These are phyloP conservation scores for Labeo rohita DNA, from an alignment of 2,113 vertebrate species.

Conservation along the genomic window DNA sequence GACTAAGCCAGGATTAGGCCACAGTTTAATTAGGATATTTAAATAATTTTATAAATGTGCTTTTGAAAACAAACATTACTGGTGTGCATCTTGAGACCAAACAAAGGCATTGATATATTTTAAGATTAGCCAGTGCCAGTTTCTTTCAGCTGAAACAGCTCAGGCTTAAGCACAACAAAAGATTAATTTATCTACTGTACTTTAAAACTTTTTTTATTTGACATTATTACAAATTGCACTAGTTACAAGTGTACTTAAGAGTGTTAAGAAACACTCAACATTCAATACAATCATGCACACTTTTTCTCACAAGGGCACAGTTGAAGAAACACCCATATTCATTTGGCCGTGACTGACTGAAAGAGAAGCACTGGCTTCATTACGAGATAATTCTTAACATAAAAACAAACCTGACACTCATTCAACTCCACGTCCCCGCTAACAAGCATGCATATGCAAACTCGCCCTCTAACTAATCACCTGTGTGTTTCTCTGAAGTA, in stretches of 20 bases:
- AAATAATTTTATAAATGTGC: too few species aligned
- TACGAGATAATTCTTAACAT: not conserved
- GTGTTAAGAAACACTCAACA: not conserved
- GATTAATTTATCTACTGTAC: not conserved
- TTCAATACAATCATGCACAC: not conserved
- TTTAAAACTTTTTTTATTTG: not conserved
- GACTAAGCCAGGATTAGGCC: too few species aligned
- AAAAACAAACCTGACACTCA: not conserved
- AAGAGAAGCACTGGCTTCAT: not conserved
- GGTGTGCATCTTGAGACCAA: too few species aligned
- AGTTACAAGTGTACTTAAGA: not conserved
- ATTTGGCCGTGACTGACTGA: not conserved
- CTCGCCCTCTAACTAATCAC: not conserved
- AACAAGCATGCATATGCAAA: constrained; percentile 20
- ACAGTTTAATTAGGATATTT: too few species aligned
- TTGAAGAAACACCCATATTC: not conserved
- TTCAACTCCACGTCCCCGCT: not conserved
- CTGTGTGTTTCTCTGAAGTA: not conserved
- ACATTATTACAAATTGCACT: not conserved
- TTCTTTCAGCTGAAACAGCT: too few species aligned
- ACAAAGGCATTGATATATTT: too few species aligned
- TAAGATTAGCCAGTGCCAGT: too few species aligned
- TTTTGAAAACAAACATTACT: too few species aligned
- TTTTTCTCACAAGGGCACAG: not conserved
- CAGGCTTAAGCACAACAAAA: not conserved